Evolutionary conservation across 2,113 vertebrate genomes (phyloP), one percentile per base, ranked within the genome.

Genomic region (Neodontobutis hainanensis): DNA sequence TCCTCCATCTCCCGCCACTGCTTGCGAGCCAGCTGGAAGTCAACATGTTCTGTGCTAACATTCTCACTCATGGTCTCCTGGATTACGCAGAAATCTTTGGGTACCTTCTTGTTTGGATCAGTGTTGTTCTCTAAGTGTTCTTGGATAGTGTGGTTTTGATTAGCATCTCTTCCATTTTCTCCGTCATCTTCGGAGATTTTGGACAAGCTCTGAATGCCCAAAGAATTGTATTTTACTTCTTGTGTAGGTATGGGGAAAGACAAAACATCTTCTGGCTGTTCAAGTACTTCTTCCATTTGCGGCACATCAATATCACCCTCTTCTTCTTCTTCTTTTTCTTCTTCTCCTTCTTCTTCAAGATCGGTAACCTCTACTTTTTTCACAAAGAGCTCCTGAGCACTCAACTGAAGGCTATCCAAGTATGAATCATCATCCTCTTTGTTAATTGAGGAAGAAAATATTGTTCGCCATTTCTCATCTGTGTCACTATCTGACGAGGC

Each of bases 381-480:
- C 42, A 93, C 87, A 74, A 93, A 94, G 44, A 93, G 90, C 27
- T 92, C 93, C 60, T 92, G 90, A 27, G 92, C 92, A 51, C 91
- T 93, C 27, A 92, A 68, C 60, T 93, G 70, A 56, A 92, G 90
- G 68, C 81, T 90, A 61, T 93, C 92, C 73, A 93, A 75, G 64
- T 93, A 93, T 27, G 90, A 91, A 77, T 94, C 93, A 16, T 94
- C 93, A 10, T 93, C 92, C 78, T 94, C 93, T 77, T 73, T 93
- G 63, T 94, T 94, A 59, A 94, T 93, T 6, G 93, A 93, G 34
- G 93, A 94, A 16, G 93, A 93, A 67, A 94, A 94, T 75, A 94
- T 92, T 3, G 84, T 64, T 83, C 93, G 88, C 93, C 93, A 94
- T 75, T 92, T 94, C 2, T 93, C 93, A 42, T 93, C 90, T 0